Percentiles rank a stretch among this genome's conserved stretches.
Evolutionary conservation across 2,888 invertebrate species (phyloP).

Genomic region (Acrobasis consociella): DNA sequence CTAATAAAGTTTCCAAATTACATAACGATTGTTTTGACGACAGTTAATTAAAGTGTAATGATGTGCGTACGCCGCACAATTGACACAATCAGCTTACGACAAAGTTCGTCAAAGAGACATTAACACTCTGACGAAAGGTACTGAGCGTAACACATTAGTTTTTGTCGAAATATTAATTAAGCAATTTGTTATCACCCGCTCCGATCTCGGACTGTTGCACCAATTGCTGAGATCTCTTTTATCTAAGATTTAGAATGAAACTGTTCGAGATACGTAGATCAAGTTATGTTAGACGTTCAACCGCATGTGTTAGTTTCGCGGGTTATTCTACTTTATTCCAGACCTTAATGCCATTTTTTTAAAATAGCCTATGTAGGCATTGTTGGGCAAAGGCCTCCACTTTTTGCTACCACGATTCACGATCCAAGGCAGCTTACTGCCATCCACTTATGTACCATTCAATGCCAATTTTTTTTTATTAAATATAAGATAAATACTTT

Average conservation of each 20-base stretch:
- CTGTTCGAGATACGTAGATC: conserved; percentile 34
- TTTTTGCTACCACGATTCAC: no score
- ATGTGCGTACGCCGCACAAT: conserved; percentile 6
- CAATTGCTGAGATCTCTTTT: conserved; percentile 39
- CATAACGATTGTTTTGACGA: conserved; percentile 14
- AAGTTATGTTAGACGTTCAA: conserved; percentile 36
- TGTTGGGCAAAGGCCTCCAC: no score
- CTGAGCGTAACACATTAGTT: conserved; percentile 48
- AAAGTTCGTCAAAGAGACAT: conserved; percentile 24
- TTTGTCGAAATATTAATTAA: conserved; percentile 72
- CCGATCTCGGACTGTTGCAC: conserved; percentile 52
- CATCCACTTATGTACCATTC: no score
- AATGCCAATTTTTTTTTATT: no score
- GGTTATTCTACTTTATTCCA: no score
- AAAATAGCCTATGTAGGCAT: no score
- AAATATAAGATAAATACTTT: no score
- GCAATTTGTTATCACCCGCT: conserved; percentile 63
- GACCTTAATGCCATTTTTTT: no score
- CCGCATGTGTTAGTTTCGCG: no score
- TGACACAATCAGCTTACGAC: conserved; percentile 21
- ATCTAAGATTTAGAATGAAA: conserved; percentile 16
- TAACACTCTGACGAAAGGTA: conserved; percentile 38
- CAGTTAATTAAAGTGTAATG: conserved; percentile 24
- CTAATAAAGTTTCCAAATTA: conserved; percentile 3
- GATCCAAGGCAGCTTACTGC: no score